Percentiles rank a stretch among this genome's conserved stretches.
Evolutionary conservation across 2,888 invertebrate species (phyloP).

Genomic region (Hyposoter dolosus): DNA sequence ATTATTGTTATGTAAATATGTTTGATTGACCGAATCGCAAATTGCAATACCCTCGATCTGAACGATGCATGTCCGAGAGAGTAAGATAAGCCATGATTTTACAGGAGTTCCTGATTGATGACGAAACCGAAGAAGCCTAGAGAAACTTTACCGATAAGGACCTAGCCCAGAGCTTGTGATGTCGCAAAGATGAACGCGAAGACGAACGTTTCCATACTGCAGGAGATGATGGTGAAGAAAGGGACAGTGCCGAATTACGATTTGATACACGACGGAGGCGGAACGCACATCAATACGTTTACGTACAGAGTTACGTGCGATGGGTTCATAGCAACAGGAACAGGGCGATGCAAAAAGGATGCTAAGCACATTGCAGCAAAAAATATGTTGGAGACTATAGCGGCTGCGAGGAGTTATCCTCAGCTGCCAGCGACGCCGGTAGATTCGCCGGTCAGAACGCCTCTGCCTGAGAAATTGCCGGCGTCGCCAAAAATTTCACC

Average conservation of each 20-base stretch:
- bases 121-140: not conserved
- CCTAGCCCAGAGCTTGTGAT: not conserved
- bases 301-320: constrained; percentile 81
- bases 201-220: constrained; percentile 89
- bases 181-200: constrained; percentile 82
- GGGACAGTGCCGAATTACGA: constrained; percentile 86
- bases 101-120: constrained; percentile 4
- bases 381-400: constrained; percentile 80
- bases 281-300: constrained; percentile 83
- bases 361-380: constrained; percentile 84
- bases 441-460: constrained; percentile 77
- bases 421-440: constrained; percentile 78
- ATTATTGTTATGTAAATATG: not conserved
- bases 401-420: constrained; percentile 75
- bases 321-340: constrained; percentile 78
- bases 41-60: too few relatives aligned
- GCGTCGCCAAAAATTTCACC: constrained; percentile 70
- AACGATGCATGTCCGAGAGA: not conserved
- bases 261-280: constrained; percentile 81
- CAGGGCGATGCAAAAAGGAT: constrained; percentile 84
- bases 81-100: not conserved
- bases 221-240: constrained; percentile 88
- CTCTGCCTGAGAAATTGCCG: constrained; percentile 71
- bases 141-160: not conserved
- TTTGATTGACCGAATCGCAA: not conserved